Conservation (phyloP, 2,888 invertebrate species). For the Thymelicus sylvestris region DNA sequence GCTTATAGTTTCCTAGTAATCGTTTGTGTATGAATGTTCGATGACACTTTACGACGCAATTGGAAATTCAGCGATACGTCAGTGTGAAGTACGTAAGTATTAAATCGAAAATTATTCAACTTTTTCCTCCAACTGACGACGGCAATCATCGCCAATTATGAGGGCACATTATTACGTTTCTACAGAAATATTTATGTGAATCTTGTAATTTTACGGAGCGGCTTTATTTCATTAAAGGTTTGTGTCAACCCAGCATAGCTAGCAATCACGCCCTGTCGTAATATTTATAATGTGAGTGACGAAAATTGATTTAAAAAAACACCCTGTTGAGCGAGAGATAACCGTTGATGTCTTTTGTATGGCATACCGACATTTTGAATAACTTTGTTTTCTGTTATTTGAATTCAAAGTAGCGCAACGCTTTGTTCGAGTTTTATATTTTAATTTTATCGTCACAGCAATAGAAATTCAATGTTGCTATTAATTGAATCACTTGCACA, state of each 20-base stretch:
- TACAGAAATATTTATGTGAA: slow-evolving; percentile 22
- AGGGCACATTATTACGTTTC: slow-evolving; percentile 28
- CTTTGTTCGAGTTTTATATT: background rate
- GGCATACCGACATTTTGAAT: slow-evolving; percentile 31
- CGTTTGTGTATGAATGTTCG: slow-evolving; percentile 15
- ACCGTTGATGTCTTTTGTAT: slow-evolving; percentile 52
- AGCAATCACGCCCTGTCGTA: background rate
- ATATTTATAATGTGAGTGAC: background rate
- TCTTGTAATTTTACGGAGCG: slow-evolving; percentile 5
- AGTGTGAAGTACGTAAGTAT: slow-evolving; percentile 15
- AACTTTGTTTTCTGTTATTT: slow-evolving; percentile 6
- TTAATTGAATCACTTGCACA: background rate
- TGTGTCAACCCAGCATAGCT: background rate
- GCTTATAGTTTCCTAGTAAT: background rate
- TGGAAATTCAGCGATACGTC: slow-evolving; percentile 7
- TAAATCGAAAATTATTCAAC: slow-evolving; percentile 33
- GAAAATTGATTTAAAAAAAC: background rate
- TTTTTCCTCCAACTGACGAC: slow-evolving; percentile 41
- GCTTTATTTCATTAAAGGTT: slow-evolving; percentile 10
- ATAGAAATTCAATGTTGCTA: background rate
- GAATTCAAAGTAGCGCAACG: background rate
- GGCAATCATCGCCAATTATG: slow-evolving; percentile 44
- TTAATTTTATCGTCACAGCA: background rate
- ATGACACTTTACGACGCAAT: slow-evolving; percentile 23
- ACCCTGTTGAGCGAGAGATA: background rate